A percentile compares a stretch with the other conserved stretches of the same genome.
phyloP scores from a whole-genome alignment of 2,797 vertebrate species.

The Urophycis tenuis region DNA sequence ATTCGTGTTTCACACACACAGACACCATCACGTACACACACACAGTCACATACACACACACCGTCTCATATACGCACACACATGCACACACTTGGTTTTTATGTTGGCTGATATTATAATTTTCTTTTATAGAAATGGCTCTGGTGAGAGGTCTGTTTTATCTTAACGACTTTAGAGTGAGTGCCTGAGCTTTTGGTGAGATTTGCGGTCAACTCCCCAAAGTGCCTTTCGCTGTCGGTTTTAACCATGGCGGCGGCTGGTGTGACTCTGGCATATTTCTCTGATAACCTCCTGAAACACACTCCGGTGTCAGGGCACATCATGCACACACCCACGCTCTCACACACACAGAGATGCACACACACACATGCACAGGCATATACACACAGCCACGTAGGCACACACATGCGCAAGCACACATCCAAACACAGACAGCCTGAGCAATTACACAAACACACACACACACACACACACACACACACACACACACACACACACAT shows the following conservation, averaged over 20 bases:
- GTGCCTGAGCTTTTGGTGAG: background rate
- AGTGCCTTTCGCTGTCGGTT: background rate
- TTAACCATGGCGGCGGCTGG: background rate
- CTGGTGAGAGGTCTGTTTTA: no score
- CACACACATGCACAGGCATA: background rate
- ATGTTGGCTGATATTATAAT: background rate
- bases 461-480: background rate
- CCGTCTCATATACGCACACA: no score
- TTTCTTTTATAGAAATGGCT: background rate
- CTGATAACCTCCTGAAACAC: background rate
- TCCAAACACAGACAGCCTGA: background rate
- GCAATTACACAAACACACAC: slow-evolving; percentile 6
- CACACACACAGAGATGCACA: slow-evolving; percentile 1
- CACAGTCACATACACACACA: no score
- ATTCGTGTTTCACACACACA: no score
- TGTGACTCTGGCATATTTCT: no score
- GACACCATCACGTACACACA: no score
- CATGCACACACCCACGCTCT: background rate
- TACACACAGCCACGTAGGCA: background rate
- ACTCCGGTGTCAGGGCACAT: background rate
- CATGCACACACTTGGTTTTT: no score
- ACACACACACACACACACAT: background rate
- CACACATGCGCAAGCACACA: background rate
- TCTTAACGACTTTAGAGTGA: no score
- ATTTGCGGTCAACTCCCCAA: background rate